Base-by-base conservation (phyloP, 2,113 vertebrate species). In the Brachypodius melanocephalos region DNA sequence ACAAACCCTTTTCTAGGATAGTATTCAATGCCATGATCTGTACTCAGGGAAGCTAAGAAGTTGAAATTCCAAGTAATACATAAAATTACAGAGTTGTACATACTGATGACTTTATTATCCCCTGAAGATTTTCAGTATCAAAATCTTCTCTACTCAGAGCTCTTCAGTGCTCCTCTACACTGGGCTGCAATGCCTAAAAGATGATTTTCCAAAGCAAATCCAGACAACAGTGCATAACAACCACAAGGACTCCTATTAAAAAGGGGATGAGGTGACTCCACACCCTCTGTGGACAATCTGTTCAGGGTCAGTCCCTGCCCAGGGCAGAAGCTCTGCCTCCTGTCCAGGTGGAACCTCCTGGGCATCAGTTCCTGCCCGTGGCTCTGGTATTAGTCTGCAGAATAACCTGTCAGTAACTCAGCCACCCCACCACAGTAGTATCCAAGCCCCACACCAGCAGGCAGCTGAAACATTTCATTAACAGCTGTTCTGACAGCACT, bases 231-330 rank as follows among this genome's bases (percentile, higher is more conserved):
- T 12, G 28, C 12, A 0, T 21, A 69, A 87, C 19, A 73, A 51
- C 22, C 28, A 40, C 3, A 4, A 83, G 16, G 8, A 61, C 18
- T 31, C 32, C 32, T 45, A 72, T 8, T 34, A 54, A 52, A 73
- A 28, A 8, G 14, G 29, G 29, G 8, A 20, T 43, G 59, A 24
- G 4, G 51, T 57, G 29, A 65, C 19, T 19, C 24, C 69, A 40
- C 24, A 65, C 1, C 24, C n/a, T 65, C 40, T 48, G 18, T n/a
- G 59, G 42, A 4, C 49, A 40, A 58, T 28, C 48, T 73, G 80
- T 32, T 73, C 48, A 54, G 48, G 1, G 14, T 4, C 0, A 0
- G 36, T 0, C 66, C 13, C 38, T 72, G 57, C 21, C 5, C 46
- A 83, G 38, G 55, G 8, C 10, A 31, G 32, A 83, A 72, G 46